Evolutionary conservation across 2,888 invertebrate genomes (phyloP).

Genomic region (Camptogramma bilineatum): DNA sequence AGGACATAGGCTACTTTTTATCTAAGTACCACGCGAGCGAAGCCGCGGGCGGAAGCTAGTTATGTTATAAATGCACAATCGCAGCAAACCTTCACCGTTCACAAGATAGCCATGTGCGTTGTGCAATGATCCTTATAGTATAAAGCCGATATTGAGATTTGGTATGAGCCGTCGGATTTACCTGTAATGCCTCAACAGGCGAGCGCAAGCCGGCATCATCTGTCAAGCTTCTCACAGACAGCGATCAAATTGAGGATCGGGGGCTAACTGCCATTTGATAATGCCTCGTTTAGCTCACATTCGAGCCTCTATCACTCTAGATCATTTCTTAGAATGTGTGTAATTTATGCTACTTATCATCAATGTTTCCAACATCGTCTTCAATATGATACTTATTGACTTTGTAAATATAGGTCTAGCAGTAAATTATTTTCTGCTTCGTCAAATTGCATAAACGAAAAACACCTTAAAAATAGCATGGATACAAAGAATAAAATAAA

Average conservation of each 20-base stretch:
- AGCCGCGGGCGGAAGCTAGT: too few relatives aligned
- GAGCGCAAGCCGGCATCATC: constrained; percentile 56
- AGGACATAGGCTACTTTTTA: too few relatives aligned
- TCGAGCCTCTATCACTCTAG: constrained; percentile 28
- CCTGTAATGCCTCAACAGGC: constrained; percentile 43
- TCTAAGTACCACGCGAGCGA: too few relatives aligned
- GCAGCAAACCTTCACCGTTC: neutral
- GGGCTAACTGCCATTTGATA: constrained; percentile 65
- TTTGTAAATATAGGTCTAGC: neutral
- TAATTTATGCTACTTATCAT: too few relatives aligned
- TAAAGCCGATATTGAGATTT: constrained; percentile 30
- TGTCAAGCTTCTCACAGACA: constrained; percentile 68
- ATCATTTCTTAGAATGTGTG: neutral
- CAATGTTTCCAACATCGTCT: too few relatives aligned
- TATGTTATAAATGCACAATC: neutral
- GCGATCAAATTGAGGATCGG: constrained; percentile 69
- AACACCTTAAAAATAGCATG: too few relatives aligned
- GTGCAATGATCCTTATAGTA: neutral
- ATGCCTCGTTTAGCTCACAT: constrained; percentile 49
- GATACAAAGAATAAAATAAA: too few relatives aligned
- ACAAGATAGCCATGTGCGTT: neutral
- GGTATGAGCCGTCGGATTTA: constrained; percentile 24
- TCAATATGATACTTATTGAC: neutral
- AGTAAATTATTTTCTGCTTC: too few relatives aligned
- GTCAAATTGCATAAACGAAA: too few relatives aligned